Conservation (phyloP, 2,888 invertebrate genomes). For the Strigamia crassipes region DNA sequence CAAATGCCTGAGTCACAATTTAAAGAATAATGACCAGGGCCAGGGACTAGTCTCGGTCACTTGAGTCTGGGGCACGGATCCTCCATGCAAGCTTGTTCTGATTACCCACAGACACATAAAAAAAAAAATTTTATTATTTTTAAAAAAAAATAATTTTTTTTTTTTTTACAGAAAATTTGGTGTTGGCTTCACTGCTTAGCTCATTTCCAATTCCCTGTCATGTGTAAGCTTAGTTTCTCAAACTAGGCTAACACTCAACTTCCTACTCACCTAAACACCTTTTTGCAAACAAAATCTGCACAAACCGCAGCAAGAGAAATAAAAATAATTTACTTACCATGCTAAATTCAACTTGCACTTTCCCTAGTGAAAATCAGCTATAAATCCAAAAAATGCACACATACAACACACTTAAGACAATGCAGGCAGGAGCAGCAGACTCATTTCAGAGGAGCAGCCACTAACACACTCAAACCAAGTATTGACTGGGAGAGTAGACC, state of each 20-base stretch:
- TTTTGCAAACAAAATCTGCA: background rate
- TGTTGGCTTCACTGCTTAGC: background rate
- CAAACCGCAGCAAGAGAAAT: background rate
- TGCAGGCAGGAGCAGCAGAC: constrained; percentile 24
- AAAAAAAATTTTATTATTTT: background rate
- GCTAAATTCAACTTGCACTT: background rate
- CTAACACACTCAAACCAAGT: constrained; percentile 32
- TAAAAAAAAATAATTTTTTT: background rate
- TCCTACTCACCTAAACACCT: background rate
- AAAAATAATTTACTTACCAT: constrained; percentile 3
- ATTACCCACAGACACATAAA: background rate
- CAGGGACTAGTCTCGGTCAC: constrained; percentile 32
- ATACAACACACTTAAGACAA: background rate
- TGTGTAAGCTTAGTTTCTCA: constrained; percentile 17
- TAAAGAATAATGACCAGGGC: constrained; percentile 31
- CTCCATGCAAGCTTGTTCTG: constrained; percentile 24
- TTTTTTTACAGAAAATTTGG: background rate
- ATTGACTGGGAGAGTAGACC: constrained; percentile 42
- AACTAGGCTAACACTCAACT: constrained; percentile 39
- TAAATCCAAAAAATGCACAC: constrained; percentile 15
- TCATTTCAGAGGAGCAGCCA: constrained; percentile 38
- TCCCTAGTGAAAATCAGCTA: background rate
- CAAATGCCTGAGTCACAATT: constrained; percentile 23
- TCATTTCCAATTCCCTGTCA: constrained; percentile 20
- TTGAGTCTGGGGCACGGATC: constrained; percentile 28